Evolutionary conservation across 2,888 invertebrate genomes (phyloP).

Genomic region (Lasioglossum vierecki): DNA sequence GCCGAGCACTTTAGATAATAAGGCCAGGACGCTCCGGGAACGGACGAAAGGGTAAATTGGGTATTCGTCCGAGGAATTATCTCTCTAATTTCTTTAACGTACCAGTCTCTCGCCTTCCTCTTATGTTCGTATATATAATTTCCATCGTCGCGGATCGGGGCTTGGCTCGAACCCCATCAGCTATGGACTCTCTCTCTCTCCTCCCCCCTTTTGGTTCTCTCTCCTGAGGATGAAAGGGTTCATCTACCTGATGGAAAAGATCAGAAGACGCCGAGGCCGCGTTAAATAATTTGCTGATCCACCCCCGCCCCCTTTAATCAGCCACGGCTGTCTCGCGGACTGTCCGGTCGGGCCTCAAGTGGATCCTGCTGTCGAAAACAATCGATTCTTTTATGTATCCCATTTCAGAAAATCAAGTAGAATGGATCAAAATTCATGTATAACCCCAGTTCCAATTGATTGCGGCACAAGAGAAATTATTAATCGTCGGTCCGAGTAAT

Average conservation of each 20-base stretch:
- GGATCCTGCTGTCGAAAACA: not conserved
- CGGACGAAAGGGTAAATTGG: conserved; percentile 83
- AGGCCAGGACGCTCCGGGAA: conserved; percentile 78
- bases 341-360: not conserved
- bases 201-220: not conserved
- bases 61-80: conserved; percentile 84
- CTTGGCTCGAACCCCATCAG: conserved; percentile 51
- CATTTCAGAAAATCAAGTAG: no score
- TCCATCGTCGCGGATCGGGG: conserved; percentile 65
- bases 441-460: not conserved
- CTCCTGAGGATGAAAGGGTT: conserved; percentile 66
- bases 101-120: conserved; percentile 72
- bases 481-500: not conserved
- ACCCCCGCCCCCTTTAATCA: conserved; percentile 22
- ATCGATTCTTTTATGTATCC: not conserved
- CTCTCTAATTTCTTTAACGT: conserved; percentile 88
- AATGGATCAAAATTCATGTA: no score
- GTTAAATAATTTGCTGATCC: conserved; percentile 49
- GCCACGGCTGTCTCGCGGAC: conserved; percentile 7
- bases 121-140: conserved; percentile 69
- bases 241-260: conserved; percentile 52
- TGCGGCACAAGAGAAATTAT: not conserved
- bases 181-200: conserved; percentile 20
- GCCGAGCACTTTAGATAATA: conserved; percentile 84
- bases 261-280: conserved; percentile 46